Evolutionary conservation across 2,113 vertebrate genomes (phyloP).

Genomic region (Labeo catla): DNA sequence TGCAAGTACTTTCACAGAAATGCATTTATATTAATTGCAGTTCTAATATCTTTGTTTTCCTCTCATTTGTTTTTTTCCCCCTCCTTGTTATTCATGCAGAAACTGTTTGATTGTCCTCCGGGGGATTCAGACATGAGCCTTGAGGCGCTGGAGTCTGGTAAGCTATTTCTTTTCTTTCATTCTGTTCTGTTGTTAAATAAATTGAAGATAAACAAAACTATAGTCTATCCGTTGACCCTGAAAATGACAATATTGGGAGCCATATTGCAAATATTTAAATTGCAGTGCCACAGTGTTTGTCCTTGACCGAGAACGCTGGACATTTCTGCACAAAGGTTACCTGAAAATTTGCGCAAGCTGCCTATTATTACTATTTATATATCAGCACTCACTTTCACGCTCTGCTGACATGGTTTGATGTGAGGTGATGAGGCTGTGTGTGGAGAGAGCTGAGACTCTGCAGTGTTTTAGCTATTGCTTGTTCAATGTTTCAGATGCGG

Average conservation of each 20-base stretch:
- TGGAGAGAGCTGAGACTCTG: not conserved
- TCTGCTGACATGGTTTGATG: conserved; percentile 13
- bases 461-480: not conserved
- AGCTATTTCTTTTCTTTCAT: conserved; percentile 49
- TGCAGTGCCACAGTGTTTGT: not conserved
- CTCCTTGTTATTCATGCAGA: conserved; percentile 63
- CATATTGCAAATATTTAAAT: not conserved
- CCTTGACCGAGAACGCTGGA: not conserved
- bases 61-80: not conserved
- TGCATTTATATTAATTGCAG: not conserved
- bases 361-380: conserved; percentile 25
- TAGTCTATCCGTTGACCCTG: not conserved
- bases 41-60: conserved; percentile 6
- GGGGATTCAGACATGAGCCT: conserved; percentile 75
- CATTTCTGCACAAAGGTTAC: not conserved
- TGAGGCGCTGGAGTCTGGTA: conserved; percentile 76
- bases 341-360: too few species aligned
- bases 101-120: conserved; percentile 64
- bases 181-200: not conserved
- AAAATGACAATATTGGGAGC: not conserved
- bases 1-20: not conserved
- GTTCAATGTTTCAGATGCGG: conserved; percentile 79
- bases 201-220: not conserved
- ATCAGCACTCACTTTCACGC: not conserved
- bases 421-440: not conserved